Evolutionary conservation across 2,888 invertebrate species (phyloP).

Genomic region (Petrolisthes cinctipes): DNA sequence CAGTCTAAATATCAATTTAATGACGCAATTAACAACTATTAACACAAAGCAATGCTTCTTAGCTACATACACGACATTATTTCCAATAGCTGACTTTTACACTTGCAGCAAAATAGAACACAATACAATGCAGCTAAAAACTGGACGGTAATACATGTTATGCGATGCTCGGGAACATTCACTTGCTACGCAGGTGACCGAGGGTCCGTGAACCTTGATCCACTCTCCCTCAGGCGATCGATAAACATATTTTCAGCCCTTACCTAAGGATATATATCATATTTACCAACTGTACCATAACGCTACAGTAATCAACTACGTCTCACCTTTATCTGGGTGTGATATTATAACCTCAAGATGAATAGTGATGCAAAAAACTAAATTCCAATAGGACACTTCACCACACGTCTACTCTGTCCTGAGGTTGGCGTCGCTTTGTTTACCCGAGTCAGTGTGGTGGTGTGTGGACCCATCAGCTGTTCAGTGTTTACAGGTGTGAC

Average conservation of each 20-base stretch:
- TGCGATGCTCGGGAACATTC: not conserved
- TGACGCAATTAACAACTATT: too few relatives aligned
- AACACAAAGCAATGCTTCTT: too few relatives aligned
- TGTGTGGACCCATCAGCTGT: conserved; percentile 59
- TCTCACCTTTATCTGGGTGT: conserved; percentile 25
- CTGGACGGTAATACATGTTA: not conserved
- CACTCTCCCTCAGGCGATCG: conserved; percentile 39
- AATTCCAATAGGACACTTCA: not conserved
- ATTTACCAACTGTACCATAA: not conserved
- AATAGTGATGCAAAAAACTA: not conserved
- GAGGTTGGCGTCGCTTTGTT: conserved; percentile 45
- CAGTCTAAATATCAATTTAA: too few relatives aligned
- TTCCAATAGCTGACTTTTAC: too few relatives aligned
- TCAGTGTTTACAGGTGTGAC: conserved; percentile 63
- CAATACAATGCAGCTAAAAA: not conserved
- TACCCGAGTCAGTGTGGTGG: conserved; percentile 53
- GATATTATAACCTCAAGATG: not conserved
- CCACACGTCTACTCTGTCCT: not conserved
- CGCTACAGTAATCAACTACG: too few relatives aligned
- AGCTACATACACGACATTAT: too few relatives aligned
- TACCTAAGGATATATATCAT: not conserved
- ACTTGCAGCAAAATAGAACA: too few relatives aligned
- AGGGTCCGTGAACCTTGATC: conserved; percentile 36
- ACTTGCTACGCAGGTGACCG: conserved; percentile 19
- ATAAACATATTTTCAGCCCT: conserved; percentile 37